A percentile compares a stretch with the other conserved stretches of the same genome.
These are phyloP conservation scores for Pollenia angustigena DNA, from an alignment of 2,888 invertebrate species.

Conservation along the genomic window DNA sequence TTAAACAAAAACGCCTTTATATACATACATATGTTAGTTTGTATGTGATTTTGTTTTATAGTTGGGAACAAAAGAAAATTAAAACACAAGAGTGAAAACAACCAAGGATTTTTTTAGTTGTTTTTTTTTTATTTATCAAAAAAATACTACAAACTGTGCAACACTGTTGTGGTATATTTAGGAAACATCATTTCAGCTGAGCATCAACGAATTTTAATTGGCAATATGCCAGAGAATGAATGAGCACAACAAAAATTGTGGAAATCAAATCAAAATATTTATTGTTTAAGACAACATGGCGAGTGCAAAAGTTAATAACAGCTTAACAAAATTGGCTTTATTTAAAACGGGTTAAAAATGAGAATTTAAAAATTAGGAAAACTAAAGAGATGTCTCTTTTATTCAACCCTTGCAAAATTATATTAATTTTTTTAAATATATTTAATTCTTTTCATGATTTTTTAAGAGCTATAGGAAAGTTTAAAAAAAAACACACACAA, in stretches of 20 bases:
- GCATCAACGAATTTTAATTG: slow-evolving; percentile 26
- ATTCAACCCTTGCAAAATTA: too few relatives aligned
- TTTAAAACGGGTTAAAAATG: not conserved
- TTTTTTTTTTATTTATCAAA: slow-evolving; percentile 19
- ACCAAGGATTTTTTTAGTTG: slow-evolving; percentile 12
- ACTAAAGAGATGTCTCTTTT: too few relatives aligned
- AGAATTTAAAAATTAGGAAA: not conserved
- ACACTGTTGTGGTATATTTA: not conserved
- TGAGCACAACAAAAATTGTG: not conserved
- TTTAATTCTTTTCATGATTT: too few relatives aligned
- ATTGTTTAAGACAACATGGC: not conserved
- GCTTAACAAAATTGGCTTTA: not conserved
- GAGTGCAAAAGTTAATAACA: not conserved
- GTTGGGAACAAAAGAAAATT: not conserved
- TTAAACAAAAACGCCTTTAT: slow-evolving; percentile 13
- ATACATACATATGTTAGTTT: not conserved
- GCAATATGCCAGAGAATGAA: slow-evolving; percentile 4
- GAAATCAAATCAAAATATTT: not conserved
- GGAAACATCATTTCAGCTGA: slow-evolving; percentile 2
- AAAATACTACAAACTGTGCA: not conserved
- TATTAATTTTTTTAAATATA: too few relatives aligned
- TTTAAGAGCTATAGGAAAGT: too few relatives aligned
- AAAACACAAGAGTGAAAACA: not conserved
- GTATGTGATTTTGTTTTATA: not conserved
- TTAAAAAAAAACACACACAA: too few relatives aligned